Conservation (phyloP, 2,113 vertebrate genomes). For the Platysteira castanea region DNA sequence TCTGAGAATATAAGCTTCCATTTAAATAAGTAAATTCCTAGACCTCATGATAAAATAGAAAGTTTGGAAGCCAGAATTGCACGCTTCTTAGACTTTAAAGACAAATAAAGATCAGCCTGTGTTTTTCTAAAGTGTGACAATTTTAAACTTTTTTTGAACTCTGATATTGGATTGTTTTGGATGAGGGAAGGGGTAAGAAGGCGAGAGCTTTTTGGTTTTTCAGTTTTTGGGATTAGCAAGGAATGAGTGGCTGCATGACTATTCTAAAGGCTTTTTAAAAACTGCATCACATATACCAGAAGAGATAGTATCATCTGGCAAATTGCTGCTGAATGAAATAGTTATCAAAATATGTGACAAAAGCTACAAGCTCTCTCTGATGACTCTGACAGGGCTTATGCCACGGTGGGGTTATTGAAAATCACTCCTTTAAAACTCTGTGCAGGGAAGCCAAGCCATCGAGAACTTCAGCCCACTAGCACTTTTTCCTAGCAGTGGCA, state of each 20-base stretch:
- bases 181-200: neutral
- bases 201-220: neutral
- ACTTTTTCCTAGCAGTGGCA: neutral
- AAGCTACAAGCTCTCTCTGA: neutral
- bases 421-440: neutral
- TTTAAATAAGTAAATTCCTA: constrained; percentile 18
- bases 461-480: neutral
- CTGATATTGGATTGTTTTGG: neutral
- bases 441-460: neutral
- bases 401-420: neutral
- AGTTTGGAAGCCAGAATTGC: neutral
- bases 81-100: neutral
- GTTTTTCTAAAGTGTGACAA: neutral
- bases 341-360: neutral
- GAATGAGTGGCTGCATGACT: neutral
- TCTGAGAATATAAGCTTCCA: neutral
- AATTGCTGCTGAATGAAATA: neutral
- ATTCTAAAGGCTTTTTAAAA: neutral
- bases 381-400: neutral
- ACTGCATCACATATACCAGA: neutral
- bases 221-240: neutral
- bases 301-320: neutral
- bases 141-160: neutral
- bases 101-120: neutral
- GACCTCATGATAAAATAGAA: neutral